phyloP scores from a whole-genome alignment of 2,797 vertebrate species.

The Typhlichthys eigenmanni region DNA sequence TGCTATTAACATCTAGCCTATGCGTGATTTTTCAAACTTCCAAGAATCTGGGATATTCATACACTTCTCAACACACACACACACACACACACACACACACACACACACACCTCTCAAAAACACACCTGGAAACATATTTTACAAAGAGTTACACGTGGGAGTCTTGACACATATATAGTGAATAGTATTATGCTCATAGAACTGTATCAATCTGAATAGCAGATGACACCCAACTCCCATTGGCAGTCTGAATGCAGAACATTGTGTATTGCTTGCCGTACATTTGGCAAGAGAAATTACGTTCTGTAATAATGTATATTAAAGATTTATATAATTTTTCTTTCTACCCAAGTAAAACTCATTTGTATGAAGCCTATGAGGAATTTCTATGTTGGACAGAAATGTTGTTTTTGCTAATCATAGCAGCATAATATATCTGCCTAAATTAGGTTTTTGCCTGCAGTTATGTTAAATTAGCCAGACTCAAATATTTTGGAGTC shows the following conservation, averaged over 20 bases:
- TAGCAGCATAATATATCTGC: conserved; percentile 64
- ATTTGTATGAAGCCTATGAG: conserved; percentile 58
- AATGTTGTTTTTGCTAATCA: conserved; percentile 77
- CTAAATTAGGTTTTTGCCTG: conserved; percentile 62
- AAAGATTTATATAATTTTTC: conserved; percentile 44
- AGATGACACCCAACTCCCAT: conserved; percentile 21
- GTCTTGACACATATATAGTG: too few species aligned
- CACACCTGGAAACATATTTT: background rate
- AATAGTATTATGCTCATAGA: conserved; percentile 12
- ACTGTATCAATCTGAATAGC: conserved; percentile 17
- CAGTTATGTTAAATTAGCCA: conserved; percentile 73
- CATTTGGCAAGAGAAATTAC: conserved; percentile 37
- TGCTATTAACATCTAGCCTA: conserved; percentile 16
- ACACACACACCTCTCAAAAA: conserved; percentile 3
- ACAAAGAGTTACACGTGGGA: conserved; percentile 3
- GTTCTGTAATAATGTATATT: conserved; percentile 27
- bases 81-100: conserved; percentile 15
- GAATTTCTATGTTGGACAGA: conserved; percentile 57
- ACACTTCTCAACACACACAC: background rate
- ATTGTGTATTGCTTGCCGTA: background rate
- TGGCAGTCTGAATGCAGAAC: conserved; percentile 7
- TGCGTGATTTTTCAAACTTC: conserved; percentile 40
- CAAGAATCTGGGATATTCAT: conserved; percentile 19
- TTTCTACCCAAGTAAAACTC: conserved; percentile 40
- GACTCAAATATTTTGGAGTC: conserved; percentile 58